Base-by-base conservation (phyloP, 2,797 vertebrate species). In the Mus minutoides region DNA sequence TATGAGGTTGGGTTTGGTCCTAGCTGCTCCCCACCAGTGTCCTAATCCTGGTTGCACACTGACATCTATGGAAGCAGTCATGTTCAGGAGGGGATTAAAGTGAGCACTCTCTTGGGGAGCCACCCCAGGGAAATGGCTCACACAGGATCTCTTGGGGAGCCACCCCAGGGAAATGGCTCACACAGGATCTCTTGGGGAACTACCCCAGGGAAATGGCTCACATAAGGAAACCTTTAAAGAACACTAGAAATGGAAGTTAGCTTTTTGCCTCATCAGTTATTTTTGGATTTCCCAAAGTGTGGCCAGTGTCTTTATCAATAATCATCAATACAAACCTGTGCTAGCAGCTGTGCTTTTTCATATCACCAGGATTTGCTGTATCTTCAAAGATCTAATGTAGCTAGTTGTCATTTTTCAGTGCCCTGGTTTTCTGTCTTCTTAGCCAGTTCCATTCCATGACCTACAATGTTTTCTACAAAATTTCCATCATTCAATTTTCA, bases 191-290 rank as follows among this genome's bases (percentile, higher is more conserved):
- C n/a, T n/a, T n/a, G 10, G n/a, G 3, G 26, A 94, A 56, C 29
- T 31, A 49, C n/a, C 62, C 9, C 10, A 62, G 56, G 56, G 17
- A 60, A 8, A 49, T 29, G 34, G 13, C 71, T 93, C 87, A 3
- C 60, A 77, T 56, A 85, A 79, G 85, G 14, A 88, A 24, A 26
- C 49, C 58, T 76, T n/a, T 87, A 76, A 96, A 67, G 6, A 91
- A 76, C 60, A 76, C 58, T 79, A 62, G 86, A 0, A 90, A 49
- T 6, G 34, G 34, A 29, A 62, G 19, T 82, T 88, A 78, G 73
- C n/a, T 17, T 95, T 93, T 92, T 94, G 60, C 40, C 5, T 85
- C 78, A 43, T 21, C 24, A 76, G 79, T 95, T 87, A 94, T 19
- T 46, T 90, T 92, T 92, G 21, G 17, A 60, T 88, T 84, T 92